Conservation (phyloP, 2,113 vertebrate genomes). For the Phalacrocorax carbo region DNA sequence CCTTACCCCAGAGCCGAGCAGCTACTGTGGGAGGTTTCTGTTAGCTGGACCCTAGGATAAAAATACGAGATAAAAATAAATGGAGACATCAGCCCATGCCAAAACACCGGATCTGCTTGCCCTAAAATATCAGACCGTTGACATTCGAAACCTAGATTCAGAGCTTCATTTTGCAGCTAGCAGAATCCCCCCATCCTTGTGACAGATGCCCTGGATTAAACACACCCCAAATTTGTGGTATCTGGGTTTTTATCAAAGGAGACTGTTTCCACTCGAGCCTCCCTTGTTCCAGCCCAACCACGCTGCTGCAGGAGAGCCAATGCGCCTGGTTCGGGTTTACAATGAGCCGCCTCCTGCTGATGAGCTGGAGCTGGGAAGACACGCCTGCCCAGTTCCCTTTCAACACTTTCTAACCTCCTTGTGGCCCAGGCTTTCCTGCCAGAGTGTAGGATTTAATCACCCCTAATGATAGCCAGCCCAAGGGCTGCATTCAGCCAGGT, state of each 20-base stretch:
- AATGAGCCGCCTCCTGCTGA: neutral
- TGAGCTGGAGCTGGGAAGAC: slow-evolving; percentile 12
- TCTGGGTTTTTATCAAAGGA: slow-evolving; percentile 27
- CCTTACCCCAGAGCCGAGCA: neutral
- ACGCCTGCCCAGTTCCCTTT: slow-evolving; percentile 36
- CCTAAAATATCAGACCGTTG: neutral
- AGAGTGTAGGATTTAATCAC: slow-evolving; percentile 8
- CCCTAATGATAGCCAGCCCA: slow-evolving; percentile 13
- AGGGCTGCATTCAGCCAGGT: neutral
- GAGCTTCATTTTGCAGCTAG: neutral
- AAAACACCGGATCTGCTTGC: neutral
- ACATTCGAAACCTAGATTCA: neutral
- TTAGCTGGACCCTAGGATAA: neutral
- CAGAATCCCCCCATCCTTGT: neutral
- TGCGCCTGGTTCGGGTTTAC: neutral
- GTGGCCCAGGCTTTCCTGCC: neutral
- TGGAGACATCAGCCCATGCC: neutral
- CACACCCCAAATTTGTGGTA: neutral
- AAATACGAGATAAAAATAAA: slow-evolving; percentile 29
- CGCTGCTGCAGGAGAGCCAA: neutral
- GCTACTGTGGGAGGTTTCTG: neutral
- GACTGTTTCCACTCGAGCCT: neutral
- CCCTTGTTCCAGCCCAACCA: neutral
- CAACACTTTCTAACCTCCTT: slow-evolving; percentile 31
- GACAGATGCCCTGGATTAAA: slow-evolving; percentile 19